These are phyloP conservation scores for Drosophila ironensis DNA, from an alignment of 1,140 invertebrate species.

Conservation along the genomic window DNA sequence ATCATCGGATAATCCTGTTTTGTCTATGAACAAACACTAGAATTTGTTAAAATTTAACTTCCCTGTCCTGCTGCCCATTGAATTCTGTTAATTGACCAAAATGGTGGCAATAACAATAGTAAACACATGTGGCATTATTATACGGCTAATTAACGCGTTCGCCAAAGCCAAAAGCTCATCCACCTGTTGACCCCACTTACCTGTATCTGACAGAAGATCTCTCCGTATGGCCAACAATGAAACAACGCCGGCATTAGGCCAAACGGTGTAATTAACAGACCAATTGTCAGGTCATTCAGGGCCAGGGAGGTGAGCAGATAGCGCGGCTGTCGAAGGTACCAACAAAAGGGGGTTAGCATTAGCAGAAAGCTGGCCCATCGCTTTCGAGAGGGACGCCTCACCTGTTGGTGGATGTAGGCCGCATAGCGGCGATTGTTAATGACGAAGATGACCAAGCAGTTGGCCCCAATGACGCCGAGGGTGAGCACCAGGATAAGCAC, in stretches of 20 bases:
- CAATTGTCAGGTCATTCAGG: slow-evolving; percentile 92
- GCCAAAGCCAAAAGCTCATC: not conserved
- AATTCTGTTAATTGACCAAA: slow-evolving; percentile 26
- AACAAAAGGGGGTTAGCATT: not conserved
- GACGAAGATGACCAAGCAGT: slow-evolving; percentile 90
- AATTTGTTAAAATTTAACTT: no score
- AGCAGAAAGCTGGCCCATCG: not conserved
- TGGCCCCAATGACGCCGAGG: slow-evolving; percentile 89
- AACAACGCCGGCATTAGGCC: slow-evolving; percentile 90
- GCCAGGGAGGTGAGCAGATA: slow-evolving; percentile 92
- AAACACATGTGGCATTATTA: slow-evolving; percentile 7
- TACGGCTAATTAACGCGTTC: slow-evolving; percentile 34
- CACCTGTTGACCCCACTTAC: slow-evolving; percentile 82
- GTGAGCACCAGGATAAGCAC: slow-evolving; percentile 89
- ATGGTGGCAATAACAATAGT: slow-evolving; percentile 2
- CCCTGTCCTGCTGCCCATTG: slow-evolving; percentile 14
- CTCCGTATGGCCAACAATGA: slow-evolving; percentile 94
- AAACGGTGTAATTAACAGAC: slow-evolving; percentile 90
- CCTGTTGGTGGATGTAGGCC: slow-evolving; percentile 93
- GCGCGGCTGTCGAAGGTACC: slow-evolving; percentile 88
- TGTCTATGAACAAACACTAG: no score
- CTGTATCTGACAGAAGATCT: slow-evolving; percentile 94
- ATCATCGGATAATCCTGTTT: no score
- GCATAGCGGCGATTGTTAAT: slow-evolving; percentile 91
- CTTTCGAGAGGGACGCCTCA: no score